Conservation (phyloP, 2,888 invertebrate genomes). For the Rotaria magnacalcarata region DNA sequence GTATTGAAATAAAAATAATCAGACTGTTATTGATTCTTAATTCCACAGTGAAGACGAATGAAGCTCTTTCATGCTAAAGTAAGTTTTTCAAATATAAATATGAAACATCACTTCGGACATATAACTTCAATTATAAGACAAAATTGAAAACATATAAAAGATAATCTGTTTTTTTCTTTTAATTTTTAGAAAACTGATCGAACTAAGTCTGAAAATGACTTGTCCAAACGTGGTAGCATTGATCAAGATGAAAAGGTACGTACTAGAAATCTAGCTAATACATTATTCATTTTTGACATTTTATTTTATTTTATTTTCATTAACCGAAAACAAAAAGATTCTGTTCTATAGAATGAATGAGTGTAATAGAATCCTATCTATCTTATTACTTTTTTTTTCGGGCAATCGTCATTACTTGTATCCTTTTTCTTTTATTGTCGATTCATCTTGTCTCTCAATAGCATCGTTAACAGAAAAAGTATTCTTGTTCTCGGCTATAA, state of each 20-base stretch:
- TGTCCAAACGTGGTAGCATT: not conserved
- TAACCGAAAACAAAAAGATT: not conserved
- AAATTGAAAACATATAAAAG: not conserved
- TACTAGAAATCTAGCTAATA: not conserved
- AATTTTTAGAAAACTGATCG: constrained; percentile 5
- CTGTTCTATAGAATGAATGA: no score
- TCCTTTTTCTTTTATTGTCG: not conserved
- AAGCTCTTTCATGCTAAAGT: not conserved
- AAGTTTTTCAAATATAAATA: not conserved
- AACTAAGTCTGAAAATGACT: constrained; percentile 23
- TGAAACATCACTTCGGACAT: not conserved
- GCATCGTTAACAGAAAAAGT: constrained; percentile 7
- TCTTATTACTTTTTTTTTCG: not conserved
- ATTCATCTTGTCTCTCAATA: constrained; percentile 12
- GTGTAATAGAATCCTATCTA: not conserved
- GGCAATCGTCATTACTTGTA: not conserved
- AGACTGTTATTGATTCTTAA: not conserved
- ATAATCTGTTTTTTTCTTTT: not conserved
- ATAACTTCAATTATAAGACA: not conserved
- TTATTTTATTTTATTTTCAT: no score
- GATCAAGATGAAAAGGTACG: constrained; percentile 25
- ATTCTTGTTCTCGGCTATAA: constrained; percentile 17
- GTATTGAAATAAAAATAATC: not conserved
- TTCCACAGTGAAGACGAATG: not conserved
- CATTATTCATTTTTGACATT: no score